These are phyloP conservation scores for Athripsodes cinereus DNA, from an alignment of 2,888 invertebrate species.

Conservation along the genomic window DNA sequence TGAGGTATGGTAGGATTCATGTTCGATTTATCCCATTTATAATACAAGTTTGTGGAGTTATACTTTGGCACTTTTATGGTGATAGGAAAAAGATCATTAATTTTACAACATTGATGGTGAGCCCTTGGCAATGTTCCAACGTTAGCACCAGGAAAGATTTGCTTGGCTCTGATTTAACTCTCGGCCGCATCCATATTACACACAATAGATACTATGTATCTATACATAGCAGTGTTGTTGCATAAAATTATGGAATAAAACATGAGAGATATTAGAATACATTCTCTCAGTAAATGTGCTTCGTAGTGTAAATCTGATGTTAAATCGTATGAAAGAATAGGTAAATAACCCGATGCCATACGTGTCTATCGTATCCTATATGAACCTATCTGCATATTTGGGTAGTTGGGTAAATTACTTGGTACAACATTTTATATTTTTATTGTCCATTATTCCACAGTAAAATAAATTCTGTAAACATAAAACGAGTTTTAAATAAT, in stretches of 20 bases:
- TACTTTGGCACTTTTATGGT: conserved; percentile 2
- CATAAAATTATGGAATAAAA: background rate
- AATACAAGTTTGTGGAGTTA: background rate
- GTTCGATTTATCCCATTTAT: background rate
- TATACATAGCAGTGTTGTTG: background rate
- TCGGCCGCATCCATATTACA: background rate
- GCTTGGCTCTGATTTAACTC: conserved; percentile 1
- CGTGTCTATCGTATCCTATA: no score
- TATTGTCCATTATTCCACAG: no score
- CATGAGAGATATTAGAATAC: background rate
- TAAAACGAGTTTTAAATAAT: no score
- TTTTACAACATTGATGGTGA: conserved; percentile 2
- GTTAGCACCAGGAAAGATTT: background rate
- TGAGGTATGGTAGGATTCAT: background rate
- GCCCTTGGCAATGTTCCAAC: background rate
- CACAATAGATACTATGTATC: background rate
- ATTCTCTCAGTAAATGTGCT: background rate
- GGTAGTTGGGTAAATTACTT: no score
- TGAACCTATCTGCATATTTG: no score
- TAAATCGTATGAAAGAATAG: background rate
- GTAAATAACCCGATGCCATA: background rate
- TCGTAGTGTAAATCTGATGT: background rate
- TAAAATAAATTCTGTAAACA: no score
- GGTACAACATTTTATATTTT: no score
- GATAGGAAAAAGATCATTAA: conserved; percentile 2